Base-by-base conservation (phyloP, 2,797 vertebrate genomes). In the Etheostoma perlongum region DNA sequence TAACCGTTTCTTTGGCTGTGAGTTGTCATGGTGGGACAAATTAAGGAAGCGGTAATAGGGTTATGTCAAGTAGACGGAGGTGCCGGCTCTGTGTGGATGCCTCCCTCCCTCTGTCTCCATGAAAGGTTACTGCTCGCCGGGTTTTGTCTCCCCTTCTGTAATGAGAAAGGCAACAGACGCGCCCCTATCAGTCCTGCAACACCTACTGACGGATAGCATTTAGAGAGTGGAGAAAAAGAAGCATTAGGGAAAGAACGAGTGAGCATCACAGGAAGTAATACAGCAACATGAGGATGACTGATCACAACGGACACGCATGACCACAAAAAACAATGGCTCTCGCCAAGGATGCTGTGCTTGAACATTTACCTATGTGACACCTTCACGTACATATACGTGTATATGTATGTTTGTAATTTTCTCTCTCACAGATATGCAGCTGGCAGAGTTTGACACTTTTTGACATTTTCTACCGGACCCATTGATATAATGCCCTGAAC, bases 1-100 rank as follows among this genome's bases (percentile, higher is more conserved):
- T 91, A 91, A 93, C 86, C 78, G 88, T 91, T 92, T 91, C 85
- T 85, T 85, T 83, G 85, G 90, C 89, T 83, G 90, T 30, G 70
- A 85, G 61, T 88, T 93, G 92, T 92, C 93, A 90, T 57, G 83
- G 72, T 55, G 47, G 89, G 89, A 93, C 87, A 88, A 93, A 93
- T 93, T 91, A 93, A 88, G 87, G 91, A 85, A 89, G 85, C 82
- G 48, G 89, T 91, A 94, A 94, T 92, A 87, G 93, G 92, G 89
- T 92, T 88, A 89, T 89, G 92, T 92, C 91, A 91, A 91, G 89
- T 91, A 92, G 91, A 93, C 87, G 87, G 87, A 93, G 91, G 91
- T 91, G 90, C 66, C 13, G 86, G 88, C 90, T 92, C 79, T 77
- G 89, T 89, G 87, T 68, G 83, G 89, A 85, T 87, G 85, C 89